A percentile compares a stretch with the other conserved stretches of the same genome.
phyloP scores from a whole-genome alignment of 2,113 vertebrate species.

The Jaculus jaculus region DNA sequence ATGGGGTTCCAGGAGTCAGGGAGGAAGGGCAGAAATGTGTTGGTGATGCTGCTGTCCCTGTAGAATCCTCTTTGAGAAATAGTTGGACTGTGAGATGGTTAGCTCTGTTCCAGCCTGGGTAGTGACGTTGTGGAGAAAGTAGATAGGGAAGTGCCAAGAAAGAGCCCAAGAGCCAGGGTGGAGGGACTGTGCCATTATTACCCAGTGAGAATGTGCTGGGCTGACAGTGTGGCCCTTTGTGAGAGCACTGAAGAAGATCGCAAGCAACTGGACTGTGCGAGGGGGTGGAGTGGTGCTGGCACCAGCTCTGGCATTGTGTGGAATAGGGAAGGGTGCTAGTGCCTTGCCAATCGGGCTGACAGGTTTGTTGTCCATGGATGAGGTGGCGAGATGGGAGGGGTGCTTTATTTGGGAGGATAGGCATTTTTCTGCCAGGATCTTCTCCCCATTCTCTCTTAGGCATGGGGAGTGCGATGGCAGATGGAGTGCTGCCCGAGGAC shows the following conservation, averaged over 20 bases:
- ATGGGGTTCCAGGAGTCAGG: slow-evolving; percentile 16
- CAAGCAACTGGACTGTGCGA: neutral
- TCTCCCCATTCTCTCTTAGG: slow-evolving; percentile 58
- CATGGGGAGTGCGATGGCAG: slow-evolving; percentile 34
- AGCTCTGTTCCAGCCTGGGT: slow-evolving; percentile 23
- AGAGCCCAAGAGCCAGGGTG: neutral
- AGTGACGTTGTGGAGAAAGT: slow-evolving; percentile 7
- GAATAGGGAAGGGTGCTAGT: neutral
- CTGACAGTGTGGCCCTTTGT: slow-evolving; percentile 22
- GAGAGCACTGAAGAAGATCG: neutral
- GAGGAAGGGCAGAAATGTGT: slow-evolving; percentile 43
- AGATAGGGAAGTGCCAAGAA: slow-evolving; percentile 36
- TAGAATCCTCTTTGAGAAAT: slow-evolving; percentile 38
- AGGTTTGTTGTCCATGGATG: slow-evolving; percentile 37
- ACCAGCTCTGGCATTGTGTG: slow-evolving; percentile 56
- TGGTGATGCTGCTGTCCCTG: slow-evolving; percentile 20
- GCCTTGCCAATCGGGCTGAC: slow-evolving; percentile 41
- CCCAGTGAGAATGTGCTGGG: slow-evolving; percentile 22
- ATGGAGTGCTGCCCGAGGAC: slow-evolving; percentile 50
- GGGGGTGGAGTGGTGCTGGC: neutral
- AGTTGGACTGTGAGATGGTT: neutral
- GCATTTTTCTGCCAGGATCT: slow-evolving; percentile 69
- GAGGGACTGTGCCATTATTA: neutral
- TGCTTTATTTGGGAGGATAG: slow-evolving; percentile 49
- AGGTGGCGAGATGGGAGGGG: neutral